Base-by-base conservation (phyloP, 2,797 vertebrate species). In the Austrolebias charrua region DNA sequence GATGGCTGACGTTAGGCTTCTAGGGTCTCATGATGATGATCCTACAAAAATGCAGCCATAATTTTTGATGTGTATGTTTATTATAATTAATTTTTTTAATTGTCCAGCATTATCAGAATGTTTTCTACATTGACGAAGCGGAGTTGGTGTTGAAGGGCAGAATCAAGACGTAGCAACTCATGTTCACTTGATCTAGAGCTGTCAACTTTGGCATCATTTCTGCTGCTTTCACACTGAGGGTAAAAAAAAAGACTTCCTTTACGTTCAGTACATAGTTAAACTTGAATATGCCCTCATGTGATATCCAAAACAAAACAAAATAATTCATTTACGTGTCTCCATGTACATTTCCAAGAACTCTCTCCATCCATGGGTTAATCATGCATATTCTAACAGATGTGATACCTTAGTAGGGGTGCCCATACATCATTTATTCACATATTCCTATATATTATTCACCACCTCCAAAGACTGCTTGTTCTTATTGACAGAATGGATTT, bases 401-500 rank as follows among this genome's bases (percentile, higher is more conserved):
- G 16, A 66, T 53, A 61, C 18, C 43, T 57, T 40, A 24, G 50
- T 63, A 8, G 33, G 15, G 15, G 16, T 18, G 10, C 16, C 64
- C 43, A 66, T 71, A 53, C 56, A 80, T 74, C 42, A 67, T 64
- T 69, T 11, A 76, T 76, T 60, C 56, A 62, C 63, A 77, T 68
- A 76, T 68, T 60, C 64, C 44, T 52, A 64, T 77, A 11, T 67
- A 67, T 79, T 71, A 79, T 81, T 69, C 60, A 55, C 31, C 54
- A 58, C 16, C 73, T 76, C 66, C 69, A 60, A 70, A 79, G 57
- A 52, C 35, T 7, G 14, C 49, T 55, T 83, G 65, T 73, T 80
- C 64, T 60, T 69, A 79, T 76, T 71, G 73, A 82, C 72, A 69
- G 64, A 62, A 74, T 78, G 38, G 69, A 88, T 91, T 88, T 90